phyloP scores from a whole-genome alignment of 2,113 vertebrate genomes.

The Sceloporus tristichus region DNA sequence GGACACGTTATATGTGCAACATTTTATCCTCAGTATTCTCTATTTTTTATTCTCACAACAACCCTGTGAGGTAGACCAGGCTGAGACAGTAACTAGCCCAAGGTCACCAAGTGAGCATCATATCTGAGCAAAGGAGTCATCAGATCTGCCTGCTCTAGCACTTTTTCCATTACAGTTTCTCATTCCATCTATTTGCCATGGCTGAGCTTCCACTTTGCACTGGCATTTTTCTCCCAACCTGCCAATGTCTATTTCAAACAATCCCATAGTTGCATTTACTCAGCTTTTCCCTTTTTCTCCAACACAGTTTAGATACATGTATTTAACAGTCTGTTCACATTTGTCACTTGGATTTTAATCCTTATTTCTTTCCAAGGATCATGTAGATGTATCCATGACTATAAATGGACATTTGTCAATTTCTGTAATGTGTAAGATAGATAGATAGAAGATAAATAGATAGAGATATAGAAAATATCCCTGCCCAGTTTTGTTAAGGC shows the following conservation, averaged over 20 bases:
- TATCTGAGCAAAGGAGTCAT: not conserved
- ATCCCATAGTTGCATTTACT: not conserved
- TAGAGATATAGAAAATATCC: not conserved
- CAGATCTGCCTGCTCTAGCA: not conserved
- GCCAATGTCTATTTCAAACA: not conserved
- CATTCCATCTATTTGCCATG: not conserved
- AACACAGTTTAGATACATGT: not conserved
- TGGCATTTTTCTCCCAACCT: not conserved
- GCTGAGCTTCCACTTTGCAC: not conserved
- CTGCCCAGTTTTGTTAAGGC: slow-evolving; percentile 24
- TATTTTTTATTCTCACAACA: not conserved
- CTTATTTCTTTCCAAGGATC: slow-evolving; percentile 11
- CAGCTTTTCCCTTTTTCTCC: not conserved
- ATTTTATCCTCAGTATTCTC: not conserved
- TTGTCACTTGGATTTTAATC: not conserved
- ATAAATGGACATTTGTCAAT: not conserved
- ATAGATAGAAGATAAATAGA: not conserved
- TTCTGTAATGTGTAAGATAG: not conserved
- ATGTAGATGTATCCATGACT: not conserved
- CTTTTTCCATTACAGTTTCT: not conserved
- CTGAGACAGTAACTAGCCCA: not conserved
- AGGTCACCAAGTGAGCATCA: not conserved
- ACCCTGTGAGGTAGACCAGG: not conserved
- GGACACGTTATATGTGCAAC: not conserved
- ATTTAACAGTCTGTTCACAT: not conserved